Evolutionary conservation across 2,113 vertebrate genomes (phyloP).

Genomic region (Hippolais icterina): DNA sequence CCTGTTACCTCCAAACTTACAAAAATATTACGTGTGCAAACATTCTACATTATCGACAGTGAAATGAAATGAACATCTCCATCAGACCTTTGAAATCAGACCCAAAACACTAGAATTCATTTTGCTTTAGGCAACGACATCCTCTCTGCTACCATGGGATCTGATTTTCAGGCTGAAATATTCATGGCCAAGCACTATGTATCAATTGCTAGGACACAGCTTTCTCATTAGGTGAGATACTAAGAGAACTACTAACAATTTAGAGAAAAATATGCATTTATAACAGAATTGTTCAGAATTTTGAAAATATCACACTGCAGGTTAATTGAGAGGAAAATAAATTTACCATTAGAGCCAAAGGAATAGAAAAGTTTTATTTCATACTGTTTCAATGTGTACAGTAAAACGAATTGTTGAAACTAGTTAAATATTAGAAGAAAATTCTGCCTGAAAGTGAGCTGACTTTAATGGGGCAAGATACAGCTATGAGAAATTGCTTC

Average conservation of each 20-base stretch:
- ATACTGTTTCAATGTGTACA: background rate
- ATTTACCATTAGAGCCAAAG: background rate
- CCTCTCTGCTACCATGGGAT: background rate
- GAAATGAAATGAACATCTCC: background rate
- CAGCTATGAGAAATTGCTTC: background rate
- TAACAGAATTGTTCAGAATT: background rate
- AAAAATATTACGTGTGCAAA: background rate
- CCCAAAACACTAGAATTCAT: background rate
- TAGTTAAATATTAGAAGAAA: background rate
- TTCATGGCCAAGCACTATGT: background rate
- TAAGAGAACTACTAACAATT: background rate
- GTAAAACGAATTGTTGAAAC: background rate
- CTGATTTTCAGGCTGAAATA: constrained; percentile 11
- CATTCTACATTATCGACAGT: background rate
- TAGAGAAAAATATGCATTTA: background rate
- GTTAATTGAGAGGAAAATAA: background rate
- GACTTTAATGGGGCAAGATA: background rate
- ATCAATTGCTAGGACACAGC: background rate
- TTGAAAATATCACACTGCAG: background rate
- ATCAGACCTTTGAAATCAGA: background rate
- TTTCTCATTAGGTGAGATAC: background rate
- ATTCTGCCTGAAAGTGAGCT: background rate
- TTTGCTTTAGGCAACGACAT: background rate
- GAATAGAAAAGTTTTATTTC: background rate
- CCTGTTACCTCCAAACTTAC: background rate